Base-by-base conservation (phyloP, 1,140 invertebrate genomes). In the Chionoecetes opilio region DNA sequence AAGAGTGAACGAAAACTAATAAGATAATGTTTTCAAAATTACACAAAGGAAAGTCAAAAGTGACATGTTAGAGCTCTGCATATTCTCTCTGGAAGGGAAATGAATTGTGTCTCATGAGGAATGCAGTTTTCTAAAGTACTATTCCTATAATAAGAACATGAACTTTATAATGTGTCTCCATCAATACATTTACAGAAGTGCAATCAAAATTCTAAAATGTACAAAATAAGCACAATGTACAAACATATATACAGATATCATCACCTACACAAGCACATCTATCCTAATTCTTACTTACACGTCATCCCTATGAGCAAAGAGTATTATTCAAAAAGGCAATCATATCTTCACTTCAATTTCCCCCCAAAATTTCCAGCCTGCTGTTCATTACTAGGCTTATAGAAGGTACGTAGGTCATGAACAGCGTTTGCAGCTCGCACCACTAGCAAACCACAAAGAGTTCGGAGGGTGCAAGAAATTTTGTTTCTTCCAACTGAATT, bases 171-270 rank as follows among this genome's bases (percentile, higher is more conserved):
- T 82, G 91, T 53, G 89, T 87, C 82, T 91, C 90, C 63, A 94
- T n/a, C 87, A 91, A 75, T 92, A 95, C 94, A 95, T 82, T 95
- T 92, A 95, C 82, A 95, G 90, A 95, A 92, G 38, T 63, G 32
- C 82, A 84, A 90, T 35, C 86, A 84, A 53, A 90, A 35, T 89
- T 87, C 84, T 92, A 29, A 63, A 92, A 95, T 95, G 89, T 95
- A 95, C 94, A 95, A 88, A 95, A 95, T 91, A 92, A 94, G 93
- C 93, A 95, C 90, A 95, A 95, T 95, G 75, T 95, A 95, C 94
- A 95, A 95, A 95, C 91, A 95, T 95, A 94, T 94, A 91, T 95
- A 95, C 94, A 95, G 88, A 88, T 95, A 95, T 95, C 94, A 92
- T 92, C 94, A 95, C 26, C 94, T 92, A 95, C 90, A 87, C 34